Evolutionary conservation across 2,888 invertebrate species (phyloP), one percentile per base, ranked within the genome.

Genomic region (Microchrysa polita): DNA sequence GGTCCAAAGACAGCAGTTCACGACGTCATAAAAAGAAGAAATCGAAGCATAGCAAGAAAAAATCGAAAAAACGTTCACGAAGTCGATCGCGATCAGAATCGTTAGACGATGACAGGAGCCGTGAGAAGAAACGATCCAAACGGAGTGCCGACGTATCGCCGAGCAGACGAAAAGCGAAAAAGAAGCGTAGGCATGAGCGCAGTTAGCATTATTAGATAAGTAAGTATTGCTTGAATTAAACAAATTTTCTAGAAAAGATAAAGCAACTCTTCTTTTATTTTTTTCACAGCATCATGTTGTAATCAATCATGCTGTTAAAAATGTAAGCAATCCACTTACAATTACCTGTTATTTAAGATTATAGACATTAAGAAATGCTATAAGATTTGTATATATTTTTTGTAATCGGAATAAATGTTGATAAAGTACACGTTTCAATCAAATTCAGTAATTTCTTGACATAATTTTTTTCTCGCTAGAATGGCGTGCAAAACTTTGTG

Each of bases 41-140:
- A 69, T 80, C 80, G 75, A 79, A 79, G n/a, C 79, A 79, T 61
- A 75, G 74, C 42, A 81, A 81, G 75, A 80, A 80, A 72, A 81
- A 81, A 73, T 77, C 79, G 5, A 80, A 80, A 73, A 79, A 79
- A 76, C 79, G 75, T 60, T 77, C 79, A n/a, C 77, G 75, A 12
- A 79, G 79, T 59, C 76, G 72, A 20, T 65, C 73, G n/a, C 65
- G 34, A 2, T 67, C 73, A 23, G 40, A 7, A n/a, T 7, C 57
- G 18, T 23, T n/a, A 10, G 34, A 18, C 16, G 9, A 22, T 14
- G 48, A 18, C 7, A 7, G 27, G 7, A 34, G 4, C 7, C 60
- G 52, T 59, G 72, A 72, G 9, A 27, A 20, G 10, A 59, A 72
- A 48, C 59, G 60, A 1, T 22, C 60, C 18, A 72, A 72, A 52